These are phyloP conservation scores for Agriopis marginaria DNA, from an alignment of 2,888 invertebrate genomes.

Conservation along the genomic window DNA sequence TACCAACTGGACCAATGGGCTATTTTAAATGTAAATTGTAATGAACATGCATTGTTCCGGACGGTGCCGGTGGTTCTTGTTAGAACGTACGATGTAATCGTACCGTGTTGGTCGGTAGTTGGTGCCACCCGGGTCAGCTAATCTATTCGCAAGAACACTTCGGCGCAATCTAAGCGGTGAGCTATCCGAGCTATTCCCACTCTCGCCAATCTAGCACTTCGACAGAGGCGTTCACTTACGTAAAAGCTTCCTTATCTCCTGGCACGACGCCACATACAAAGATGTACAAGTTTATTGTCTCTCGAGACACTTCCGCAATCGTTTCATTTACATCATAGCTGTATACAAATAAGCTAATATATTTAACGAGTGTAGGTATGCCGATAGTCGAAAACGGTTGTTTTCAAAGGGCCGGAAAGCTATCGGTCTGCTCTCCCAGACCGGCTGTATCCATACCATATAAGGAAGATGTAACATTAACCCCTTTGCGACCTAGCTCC, in stretches of 20 bases:
- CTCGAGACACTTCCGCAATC: conserved; percentile 38
- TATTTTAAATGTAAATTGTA: neutral
- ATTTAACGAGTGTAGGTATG: conserved; percentile 14
- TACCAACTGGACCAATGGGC: neutral
- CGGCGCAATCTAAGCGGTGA: conserved; percentile 51
- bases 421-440: conserved; percentile 49
- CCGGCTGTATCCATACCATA: conserved; percentile 61
- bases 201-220: conserved; percentile 39
- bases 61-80: neutral
- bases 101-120: conserved; percentile 53
- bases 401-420: conserved; percentile 61
- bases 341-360: conserved; percentile 34
- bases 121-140: conserved; percentile 57
- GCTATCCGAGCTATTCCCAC: conserved; percentile 38
- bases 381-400: conserved; percentile 46
- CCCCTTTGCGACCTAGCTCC: conserved; percentile 63
- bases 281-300: conserved; percentile 43
- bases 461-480: conserved; percentile 71
- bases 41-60: conserved; percentile 6
- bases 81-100: conserved; percentile 52
- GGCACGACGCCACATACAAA: conserved; percentile 44
- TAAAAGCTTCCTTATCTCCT: conserved; percentile 46
- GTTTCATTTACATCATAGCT: conserved; percentile 31
- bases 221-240: conserved; percentile 41
- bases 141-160: conserved; percentile 57